A percentile compares a stretch with the other conserved stretches of the same genome.
These are phyloP conservation scores for Sylvia borin DNA, from an alignment of 2,797 vertebrate genomes.

Conservation along the genomic window DNA sequence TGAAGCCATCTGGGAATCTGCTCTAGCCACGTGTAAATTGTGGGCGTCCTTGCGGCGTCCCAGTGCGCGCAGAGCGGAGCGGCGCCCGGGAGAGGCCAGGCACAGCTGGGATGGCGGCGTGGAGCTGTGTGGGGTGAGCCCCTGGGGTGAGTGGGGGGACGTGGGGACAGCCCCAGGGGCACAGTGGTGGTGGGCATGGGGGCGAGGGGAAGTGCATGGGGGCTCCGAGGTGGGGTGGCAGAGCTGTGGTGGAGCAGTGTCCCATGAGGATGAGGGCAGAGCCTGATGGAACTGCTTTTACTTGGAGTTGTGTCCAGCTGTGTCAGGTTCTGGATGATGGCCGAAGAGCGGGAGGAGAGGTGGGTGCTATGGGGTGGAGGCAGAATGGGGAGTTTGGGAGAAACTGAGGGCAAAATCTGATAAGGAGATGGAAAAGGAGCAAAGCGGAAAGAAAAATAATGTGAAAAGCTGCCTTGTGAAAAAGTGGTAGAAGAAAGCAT, in stretches of 20 bases:
- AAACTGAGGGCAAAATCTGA: background rate
- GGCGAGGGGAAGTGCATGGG: background rate
- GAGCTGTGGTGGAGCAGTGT: background rate
- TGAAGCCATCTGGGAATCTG: constrained; percentile 66
- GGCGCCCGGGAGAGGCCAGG: background rate
- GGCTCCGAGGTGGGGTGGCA: background rate
- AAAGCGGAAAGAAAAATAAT: background rate
- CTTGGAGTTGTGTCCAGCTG: background rate
- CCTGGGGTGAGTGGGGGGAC: fast-evolving
- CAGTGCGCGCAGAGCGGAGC: background rate
- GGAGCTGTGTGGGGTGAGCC: constrained; percentile 16
- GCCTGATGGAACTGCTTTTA: background rate
- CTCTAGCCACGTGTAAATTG: constrained; percentile 6
- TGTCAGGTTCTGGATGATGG: background rate
- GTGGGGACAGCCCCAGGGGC: background rate
- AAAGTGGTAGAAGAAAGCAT: background rate
- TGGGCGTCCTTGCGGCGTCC: background rate
- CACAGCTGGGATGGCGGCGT: background rate
- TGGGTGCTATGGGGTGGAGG: background rate
- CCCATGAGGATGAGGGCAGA: fast-evolving
- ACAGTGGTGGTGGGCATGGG: fast-evolving
- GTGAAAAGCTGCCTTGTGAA: background rate
- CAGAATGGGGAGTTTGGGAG: background rate
- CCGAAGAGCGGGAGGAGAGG: background rate
- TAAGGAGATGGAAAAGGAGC: background rate